Conservation (phyloP, 2,888 invertebrate species). For the Agriopis leucophaearia region DNA sequence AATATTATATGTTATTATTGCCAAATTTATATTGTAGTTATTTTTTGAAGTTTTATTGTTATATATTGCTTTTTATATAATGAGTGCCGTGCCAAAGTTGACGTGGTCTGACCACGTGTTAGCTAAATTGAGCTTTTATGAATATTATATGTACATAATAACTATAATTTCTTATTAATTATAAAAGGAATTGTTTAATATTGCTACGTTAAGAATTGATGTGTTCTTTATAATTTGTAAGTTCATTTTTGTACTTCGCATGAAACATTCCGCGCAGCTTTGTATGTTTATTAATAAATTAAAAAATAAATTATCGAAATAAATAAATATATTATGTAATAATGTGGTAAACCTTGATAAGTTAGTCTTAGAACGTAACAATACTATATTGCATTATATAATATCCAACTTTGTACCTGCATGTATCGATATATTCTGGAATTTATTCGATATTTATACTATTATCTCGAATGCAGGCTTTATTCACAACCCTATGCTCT, state of each 20-base stretch:
- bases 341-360: constrained; percentile 35
- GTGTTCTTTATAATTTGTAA: constrained; percentile 11
- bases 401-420: constrained; percentile 27
- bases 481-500: constrained; percentile 53
- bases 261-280: constrained; percentile 54
- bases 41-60: constrained; percentile 24
- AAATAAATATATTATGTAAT: constrained; percentile 23
- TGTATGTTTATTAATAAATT: constrained; percentile 32
- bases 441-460: constrained; percentile 13
- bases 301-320: constrained; percentile 27
- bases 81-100: constrained; percentile 70
- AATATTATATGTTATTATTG: constrained; percentile 29
- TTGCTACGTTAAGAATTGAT: constrained; percentile 28
- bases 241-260: constrained; percentile 20
- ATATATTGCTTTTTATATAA: constrained; percentile 50
- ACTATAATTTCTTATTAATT: constrained; percentile 47
- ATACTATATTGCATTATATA: constrained; percentile 27
- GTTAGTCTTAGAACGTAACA: constrained; percentile 29
- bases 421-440: constrained; percentile 18
- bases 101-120: constrained; percentile 56
- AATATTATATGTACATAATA: constrained; percentile 46
- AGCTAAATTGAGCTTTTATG: constrained; percentile 46
- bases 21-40: constrained; percentile 33
- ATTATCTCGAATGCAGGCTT: constrained; percentile 20
- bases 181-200: constrained; percentile 42